Percentiles rank a stretch among this genome's conserved stretches.
These are phyloP conservation scores for Platysternon megacephalum DNA, from an alignment of 2,113 vertebrate genomes.

Conservation along the genomic window DNA sequence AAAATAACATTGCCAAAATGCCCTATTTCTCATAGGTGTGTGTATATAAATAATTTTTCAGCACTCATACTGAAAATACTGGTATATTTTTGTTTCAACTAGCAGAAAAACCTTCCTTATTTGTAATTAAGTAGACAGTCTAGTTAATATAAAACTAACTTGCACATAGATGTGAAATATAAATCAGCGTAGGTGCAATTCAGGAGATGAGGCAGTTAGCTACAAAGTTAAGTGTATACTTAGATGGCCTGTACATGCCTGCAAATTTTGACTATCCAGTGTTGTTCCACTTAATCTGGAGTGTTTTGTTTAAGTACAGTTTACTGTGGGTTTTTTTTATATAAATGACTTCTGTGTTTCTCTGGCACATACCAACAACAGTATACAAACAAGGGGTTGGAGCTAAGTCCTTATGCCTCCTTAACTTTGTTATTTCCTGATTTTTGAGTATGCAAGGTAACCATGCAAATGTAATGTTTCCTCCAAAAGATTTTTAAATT, in stretches of 20 bases:
- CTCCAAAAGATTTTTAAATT: not conserved
- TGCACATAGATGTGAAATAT: not conserved
- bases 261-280: not conserved
- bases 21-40: not conserved
- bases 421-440: not conserved
- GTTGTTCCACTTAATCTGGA: not conserved
- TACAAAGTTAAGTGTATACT: not conserved
- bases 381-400: not conserved
- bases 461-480: not conserved
- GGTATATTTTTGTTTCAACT: not conserved
- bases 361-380: not conserved
- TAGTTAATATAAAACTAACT: not conserved
- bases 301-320: not conserved
- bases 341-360: not conserved
- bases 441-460: not conserved
- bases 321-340: not conserved
- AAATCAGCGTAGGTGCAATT: not conserved
- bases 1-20: not conserved
- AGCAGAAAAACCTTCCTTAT: not conserved
- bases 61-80: not conserved
- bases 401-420: not conserved
- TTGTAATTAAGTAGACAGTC: not conserved
- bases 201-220: not conserved
- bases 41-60: not conserved
- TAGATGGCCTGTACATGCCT: not conserved